Evolutionary conservation across 2,113 vertebrate genomes (phyloP).

Genomic region (Bujurquina vittata): DNA sequence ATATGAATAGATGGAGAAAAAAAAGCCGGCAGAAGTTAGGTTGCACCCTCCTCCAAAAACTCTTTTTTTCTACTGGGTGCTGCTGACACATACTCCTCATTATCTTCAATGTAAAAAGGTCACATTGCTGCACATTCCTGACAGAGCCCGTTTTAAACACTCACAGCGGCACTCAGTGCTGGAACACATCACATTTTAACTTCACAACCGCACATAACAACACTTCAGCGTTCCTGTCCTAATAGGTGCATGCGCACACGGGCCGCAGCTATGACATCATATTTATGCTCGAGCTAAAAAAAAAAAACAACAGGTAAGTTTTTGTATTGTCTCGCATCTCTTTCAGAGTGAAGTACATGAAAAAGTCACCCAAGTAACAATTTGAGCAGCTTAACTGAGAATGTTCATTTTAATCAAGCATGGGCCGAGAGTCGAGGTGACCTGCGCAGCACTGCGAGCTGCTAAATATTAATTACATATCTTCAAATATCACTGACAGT

Average conservation of each 20-base stretch:
- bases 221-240: not conserved
- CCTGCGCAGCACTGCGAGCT: not conserved
- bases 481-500: not conserved
- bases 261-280: not conserved
- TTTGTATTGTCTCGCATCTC: not conserved
- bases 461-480: conserved; percentile 15
- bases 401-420: not conserved
- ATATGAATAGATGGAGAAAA: not conserved
- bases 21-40: not conserved
- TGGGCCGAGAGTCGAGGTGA: not conserved
- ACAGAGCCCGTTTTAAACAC: not conserved
- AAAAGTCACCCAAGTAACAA: not conserved
- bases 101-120: conserved; percentile 39
- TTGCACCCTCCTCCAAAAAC: not conserved
- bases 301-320: not conserved
- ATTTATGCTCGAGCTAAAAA: not conserved
- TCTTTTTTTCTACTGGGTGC: not conserved
- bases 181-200: not conserved
- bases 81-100: conserved; percentile 27
- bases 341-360: not conserved
- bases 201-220: not conserved
- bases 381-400: not conserved
- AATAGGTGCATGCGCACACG: not conserved
- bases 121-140: conserved; percentile 23
- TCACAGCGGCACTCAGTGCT: not conserved